Evolutionary conservation across 1,140 invertebrate species (phyloP).

Genomic region (Zaprionus ornatus): DNA sequence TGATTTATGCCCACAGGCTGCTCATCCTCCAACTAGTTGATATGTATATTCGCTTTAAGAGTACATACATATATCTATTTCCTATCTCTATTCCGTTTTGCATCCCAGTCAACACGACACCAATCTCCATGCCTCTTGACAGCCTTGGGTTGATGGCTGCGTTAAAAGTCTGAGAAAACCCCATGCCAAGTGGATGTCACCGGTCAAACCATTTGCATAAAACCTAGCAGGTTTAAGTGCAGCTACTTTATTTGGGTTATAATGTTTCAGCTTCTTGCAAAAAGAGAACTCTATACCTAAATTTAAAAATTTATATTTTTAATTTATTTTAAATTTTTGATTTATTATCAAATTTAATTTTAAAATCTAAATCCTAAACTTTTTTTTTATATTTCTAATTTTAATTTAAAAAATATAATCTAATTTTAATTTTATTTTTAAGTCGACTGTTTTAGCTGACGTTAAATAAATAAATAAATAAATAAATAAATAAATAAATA

Average conservation of each 20-base stretch:
- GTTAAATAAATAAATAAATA: no score
- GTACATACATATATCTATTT: background rate
- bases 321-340: no score
- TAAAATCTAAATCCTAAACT: no score
- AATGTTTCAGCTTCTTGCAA: background rate
- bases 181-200: background rate
- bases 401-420: no score
- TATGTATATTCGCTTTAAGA: background rate
- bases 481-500: no score
- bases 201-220: conserved; percentile 50
- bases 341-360: no score
- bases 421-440: no score
- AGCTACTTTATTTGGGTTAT: background rate
- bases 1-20: conserved; percentile 56
- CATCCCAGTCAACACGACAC: background rate
- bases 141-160: background rate
- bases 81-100: no score
- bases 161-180: background rate
- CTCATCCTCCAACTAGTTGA: background rate
- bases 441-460: no score
- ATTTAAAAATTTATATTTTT: no score
- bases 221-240: background rate
- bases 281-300: conserved; percentile 20
- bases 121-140: background rate
- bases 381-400: no score